Conservation (phyloP, 2,888 invertebrate genomes). For the Hydraecia micacea region DNA sequence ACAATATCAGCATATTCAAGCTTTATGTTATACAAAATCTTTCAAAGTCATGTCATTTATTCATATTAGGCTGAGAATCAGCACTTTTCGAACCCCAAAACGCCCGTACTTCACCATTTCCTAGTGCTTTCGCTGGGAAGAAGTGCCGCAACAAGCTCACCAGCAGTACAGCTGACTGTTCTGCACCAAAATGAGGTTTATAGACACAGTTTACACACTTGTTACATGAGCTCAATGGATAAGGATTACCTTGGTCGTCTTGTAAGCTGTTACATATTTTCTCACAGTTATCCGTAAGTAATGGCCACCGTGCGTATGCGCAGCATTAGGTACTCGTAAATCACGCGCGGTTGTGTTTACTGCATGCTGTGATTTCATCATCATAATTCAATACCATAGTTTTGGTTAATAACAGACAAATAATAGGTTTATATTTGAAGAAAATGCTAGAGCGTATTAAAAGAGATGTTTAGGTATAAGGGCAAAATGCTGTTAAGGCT, state of each 20-base stretch:
- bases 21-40: neutral
- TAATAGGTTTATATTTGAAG: neutral
- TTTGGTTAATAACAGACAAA: neutral
- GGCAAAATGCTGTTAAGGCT: neutral
- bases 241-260: conserved; percentile 43
- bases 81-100: neutral
- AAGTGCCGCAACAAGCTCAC: neutral
- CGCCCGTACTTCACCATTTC: neutral
- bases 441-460: neutral
- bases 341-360: conserved; percentile 42
- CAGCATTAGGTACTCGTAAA: conserved; percentile 46
- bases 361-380: conserved; percentile 46
- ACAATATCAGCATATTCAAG: neutral
- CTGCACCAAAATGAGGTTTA: neutral
- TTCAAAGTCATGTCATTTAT: neutral
- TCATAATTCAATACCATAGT: conserved; percentile 19
- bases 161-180: neutral
- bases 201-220: conserved; percentile 35
- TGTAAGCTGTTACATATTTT: conserved; percentile 66
- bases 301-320: conserved; percentile 55
- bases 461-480: neutral
- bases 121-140: neutral
- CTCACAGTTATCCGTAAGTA: conserved; percentile 65
- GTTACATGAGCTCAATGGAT: conserved; percentile 44
- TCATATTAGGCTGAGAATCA: neutral